Evolutionary conservation across 2,113 vertebrate species (phyloP).

Genomic region (Brachionichthys hirsutus): DNA sequence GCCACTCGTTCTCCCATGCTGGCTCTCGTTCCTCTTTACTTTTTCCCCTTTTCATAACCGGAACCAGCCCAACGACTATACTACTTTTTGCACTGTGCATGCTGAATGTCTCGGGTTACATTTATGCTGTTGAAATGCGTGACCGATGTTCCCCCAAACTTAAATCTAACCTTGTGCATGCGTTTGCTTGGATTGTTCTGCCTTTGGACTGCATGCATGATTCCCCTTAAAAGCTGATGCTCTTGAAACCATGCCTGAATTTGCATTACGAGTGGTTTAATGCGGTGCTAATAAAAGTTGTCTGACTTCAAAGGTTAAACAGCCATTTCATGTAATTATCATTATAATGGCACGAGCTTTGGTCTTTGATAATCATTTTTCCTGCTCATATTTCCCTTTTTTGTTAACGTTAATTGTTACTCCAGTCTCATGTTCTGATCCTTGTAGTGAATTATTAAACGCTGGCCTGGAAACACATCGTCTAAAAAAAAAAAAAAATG

Average conservation of each 20-base stretch:
- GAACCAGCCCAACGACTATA: conserved; percentile 54
- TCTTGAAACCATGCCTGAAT: conserved; percentile 40
- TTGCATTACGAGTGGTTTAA: conserved; percentile 54
- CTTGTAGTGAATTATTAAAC: neutral
- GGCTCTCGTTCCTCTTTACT: conserved; percentile 18
- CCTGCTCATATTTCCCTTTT: conserved; percentile 52
- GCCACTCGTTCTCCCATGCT: conserved; percentile 36
- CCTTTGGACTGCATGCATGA: conserved; percentile 27
- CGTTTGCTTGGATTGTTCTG: conserved; percentile 13
- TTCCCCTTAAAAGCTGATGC: neutral
- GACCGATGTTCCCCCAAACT: conserved; percentile 16
- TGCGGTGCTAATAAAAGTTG: conserved; percentile 48
- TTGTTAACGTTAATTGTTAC: conserved; percentile 47
- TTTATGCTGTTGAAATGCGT: conserved; percentile 42
- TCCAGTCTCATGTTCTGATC: conserved; percentile 11
- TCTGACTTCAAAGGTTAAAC: conserved; percentile 73
- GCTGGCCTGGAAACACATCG: neutral
- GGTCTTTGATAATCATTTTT: conserved; percentile 64
- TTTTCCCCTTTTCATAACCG: conserved; percentile 10
- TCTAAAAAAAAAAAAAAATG: neutral
- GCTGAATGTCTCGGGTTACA: conserved; percentile 23
- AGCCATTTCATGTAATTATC: conserved; percentile 49
- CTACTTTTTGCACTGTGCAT: conserved; percentile 30
- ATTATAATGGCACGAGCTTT: conserved; percentile 49
- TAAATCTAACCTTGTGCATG: conserved; percentile 28